Conservation (phyloP, 30 jellyfish, hydroid and myxozoan genomes). For the Aurelia coerulea region DNA sequence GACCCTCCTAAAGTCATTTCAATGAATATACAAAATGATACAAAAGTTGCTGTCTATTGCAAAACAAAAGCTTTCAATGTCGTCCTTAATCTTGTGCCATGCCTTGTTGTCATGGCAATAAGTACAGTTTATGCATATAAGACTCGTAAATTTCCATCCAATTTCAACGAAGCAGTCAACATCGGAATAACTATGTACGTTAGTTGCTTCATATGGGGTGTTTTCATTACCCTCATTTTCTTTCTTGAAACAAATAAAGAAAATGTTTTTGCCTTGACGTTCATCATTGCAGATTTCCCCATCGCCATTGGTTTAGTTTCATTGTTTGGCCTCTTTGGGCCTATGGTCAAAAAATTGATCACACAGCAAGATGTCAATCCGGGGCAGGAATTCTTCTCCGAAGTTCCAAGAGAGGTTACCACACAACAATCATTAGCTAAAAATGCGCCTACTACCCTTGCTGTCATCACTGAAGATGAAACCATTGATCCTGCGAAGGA, state of each 20-base stretch:
- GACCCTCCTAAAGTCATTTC: conserved; percentile 66
- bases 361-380: background rate
- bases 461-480: no score
- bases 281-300: conserved; percentile 44
- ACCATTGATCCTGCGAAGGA: no score
- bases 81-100: conserved; percentile 70
- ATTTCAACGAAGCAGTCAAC: conserved; percentile 89
- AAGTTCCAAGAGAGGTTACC: no score
- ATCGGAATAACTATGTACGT: conserved; percentile 94
- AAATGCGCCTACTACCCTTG: no score
- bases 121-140: conserved; percentile 90
- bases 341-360: conserved; percentile 24
- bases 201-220: conserved; percentile 86
- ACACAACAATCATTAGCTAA: no score
- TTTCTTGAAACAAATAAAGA: conserved; percentile 30
- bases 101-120: conserved; percentile 79
- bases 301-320: conserved; percentile 51
- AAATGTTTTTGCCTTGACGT: conserved; percentile 13
- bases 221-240: conserved; percentile 59
- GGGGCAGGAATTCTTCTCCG: no score
- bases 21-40: conserved; percentile 1
- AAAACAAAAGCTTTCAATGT: conserved; percentile 52
- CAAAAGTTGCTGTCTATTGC: conserved; percentile 66
- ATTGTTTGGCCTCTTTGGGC: conserved; percentile 70
- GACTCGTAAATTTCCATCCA: conserved; percentile 94